These are phyloP conservation scores for Alsophila aescularia DNA, from an alignment of 2,888 invertebrate species.

Conservation along the genomic window DNA sequence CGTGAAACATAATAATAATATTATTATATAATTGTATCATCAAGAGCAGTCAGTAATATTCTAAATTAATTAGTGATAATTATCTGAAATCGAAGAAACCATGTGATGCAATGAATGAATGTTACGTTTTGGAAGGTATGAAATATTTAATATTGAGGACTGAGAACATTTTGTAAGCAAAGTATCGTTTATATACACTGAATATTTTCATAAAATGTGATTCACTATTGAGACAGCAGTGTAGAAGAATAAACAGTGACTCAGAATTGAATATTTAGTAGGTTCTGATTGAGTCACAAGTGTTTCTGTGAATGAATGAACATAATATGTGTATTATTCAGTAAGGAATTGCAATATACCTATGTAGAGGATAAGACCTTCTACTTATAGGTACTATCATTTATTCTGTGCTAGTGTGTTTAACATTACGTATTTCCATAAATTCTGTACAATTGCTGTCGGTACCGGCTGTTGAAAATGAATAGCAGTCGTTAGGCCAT, in stretches of 20 bases:
- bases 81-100: no score
- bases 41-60: no score
- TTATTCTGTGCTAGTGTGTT: no score
- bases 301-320: constrained; percentile 30
- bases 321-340: constrained; percentile 1
- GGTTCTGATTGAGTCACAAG: constrained; percentile 28
- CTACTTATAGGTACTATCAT: background rate
- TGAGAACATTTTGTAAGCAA: background rate
- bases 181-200: background rate
- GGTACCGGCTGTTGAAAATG: no score
- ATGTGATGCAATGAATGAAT: no score
- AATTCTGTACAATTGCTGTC: no score
- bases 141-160: background rate
- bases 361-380: background rate
- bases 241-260: constrained; percentile 25
- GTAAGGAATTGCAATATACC: constrained; percentile 1
- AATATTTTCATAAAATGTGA: constrained; percentile 17
- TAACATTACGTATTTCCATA: no score
- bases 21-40: no score
- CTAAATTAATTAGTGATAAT: no score
- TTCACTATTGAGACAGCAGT: constrained; percentile 25
- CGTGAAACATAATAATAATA: no score
- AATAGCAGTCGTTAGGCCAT: no score
- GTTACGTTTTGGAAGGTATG: no score
- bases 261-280: constrained; percentile 22